Conservation (phyloP, 2,888 invertebrate species). For the Phoronis australis region DNA sequence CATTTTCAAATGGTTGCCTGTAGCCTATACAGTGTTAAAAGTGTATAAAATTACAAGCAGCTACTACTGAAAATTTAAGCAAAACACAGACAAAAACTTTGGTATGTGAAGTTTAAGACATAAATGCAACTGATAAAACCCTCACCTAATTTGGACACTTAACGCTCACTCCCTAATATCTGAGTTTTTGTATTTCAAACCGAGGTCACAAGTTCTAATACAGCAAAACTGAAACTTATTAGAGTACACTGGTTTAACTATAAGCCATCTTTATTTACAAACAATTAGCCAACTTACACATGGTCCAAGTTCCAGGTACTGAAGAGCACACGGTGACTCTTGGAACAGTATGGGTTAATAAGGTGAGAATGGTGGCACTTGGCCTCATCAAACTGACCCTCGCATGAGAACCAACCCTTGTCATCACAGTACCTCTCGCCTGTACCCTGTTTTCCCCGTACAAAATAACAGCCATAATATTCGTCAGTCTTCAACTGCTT, state of each 20-base stretch:
- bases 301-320: constrained; percentile 42
- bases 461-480: constrained; percentile 33
- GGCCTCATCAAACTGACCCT: constrained; percentile 37
- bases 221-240: not conserved
- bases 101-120: not conserved
- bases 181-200: no score
- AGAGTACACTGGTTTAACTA: no score
- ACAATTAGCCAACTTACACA: constrained; percentile 26
- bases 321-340: constrained; percentile 33
- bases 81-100: no score
- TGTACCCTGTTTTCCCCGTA: constrained; percentile 20
- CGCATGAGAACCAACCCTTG: constrained; percentile 46
- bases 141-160: no score
- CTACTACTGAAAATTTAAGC: no score
- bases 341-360: constrained; percentile 36
- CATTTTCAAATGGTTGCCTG: no score
- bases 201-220: not conserved
- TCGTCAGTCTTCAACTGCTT: constrained; percentile 26
- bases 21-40: no score
- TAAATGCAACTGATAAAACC: not conserved
- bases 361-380: constrained; percentile 35
- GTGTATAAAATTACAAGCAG: no score
- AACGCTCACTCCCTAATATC: no score
- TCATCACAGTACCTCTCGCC: constrained; percentile 38
- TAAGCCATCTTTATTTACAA: no score